Conservation (phyloP, 1,140 invertebrate species). For the Globodera rostochiensis region DNA sequence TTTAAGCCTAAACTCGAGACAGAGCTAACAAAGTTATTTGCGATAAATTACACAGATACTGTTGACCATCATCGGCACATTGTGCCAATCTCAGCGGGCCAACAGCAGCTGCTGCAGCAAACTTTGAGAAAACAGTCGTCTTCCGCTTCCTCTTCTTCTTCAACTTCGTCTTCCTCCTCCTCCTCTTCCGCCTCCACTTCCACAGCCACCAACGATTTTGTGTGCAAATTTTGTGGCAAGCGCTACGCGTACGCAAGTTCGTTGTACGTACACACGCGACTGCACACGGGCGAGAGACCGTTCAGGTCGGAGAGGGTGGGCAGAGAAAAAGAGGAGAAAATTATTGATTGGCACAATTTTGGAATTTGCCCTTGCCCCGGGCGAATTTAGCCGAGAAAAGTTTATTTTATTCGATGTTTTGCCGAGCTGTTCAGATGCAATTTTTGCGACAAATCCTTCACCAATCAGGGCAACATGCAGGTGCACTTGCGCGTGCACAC, state of each 20-base stretch:
- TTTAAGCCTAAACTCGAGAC: no score
- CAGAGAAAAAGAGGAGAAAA: slow-evolving; percentile 14
- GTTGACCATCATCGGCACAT: not conserved
- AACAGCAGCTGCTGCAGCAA: not conserved
- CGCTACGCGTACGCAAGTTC: slow-evolving; percentile 61
- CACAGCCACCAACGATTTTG: slow-evolving; percentile 44
- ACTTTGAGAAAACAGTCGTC: not conserved
- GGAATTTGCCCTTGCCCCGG: not conserved
- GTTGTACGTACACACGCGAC: slow-evolving; percentile 58
- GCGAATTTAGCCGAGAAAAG: not conserved
- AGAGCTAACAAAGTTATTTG: no score
- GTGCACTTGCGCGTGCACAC: slow-evolving; percentile 83
- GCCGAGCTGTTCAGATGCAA: slow-evolving; percentile 68
- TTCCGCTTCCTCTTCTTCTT: slow-evolving; percentile 5
- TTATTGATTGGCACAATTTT: slow-evolving; percentile 2
- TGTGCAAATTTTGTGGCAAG: slow-evolving; percentile 63
- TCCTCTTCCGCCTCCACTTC: not conserved
- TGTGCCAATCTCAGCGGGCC: not conserved
- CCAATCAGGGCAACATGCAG: slow-evolving; percentile 68
- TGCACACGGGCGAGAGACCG: slow-evolving; percentile 61
- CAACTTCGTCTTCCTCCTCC: not conserved
- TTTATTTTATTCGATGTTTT: slow-evolving; percentile 10
- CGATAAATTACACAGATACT: not conserved
- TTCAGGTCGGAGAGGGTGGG: slow-evolving; percentile 44
- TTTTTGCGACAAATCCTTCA: slow-evolving; percentile 70